Evolutionary conservation across 2,888 invertebrate genomes (phyloP).

Genomic region (Dasysyrphus tricinctus): DNA sequence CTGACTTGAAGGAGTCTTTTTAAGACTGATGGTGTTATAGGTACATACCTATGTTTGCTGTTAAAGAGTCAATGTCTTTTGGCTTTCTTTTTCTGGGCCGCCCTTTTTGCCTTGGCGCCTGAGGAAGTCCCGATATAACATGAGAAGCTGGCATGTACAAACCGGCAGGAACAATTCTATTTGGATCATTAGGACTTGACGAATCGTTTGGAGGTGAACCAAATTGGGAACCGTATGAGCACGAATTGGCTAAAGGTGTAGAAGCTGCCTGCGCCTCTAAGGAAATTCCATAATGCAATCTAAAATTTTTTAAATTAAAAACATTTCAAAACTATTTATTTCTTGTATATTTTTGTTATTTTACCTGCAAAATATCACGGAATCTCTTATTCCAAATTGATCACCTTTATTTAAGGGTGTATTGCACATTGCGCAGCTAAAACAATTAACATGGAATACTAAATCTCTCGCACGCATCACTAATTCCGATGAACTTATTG

Average conservation of each 20-base stretch:
- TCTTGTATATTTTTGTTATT: not conserved
- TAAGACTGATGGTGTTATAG: not conserved
- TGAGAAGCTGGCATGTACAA: slow-evolving; percentile 85
- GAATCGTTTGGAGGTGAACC: slow-evolving; percentile 83
- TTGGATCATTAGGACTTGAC: slow-evolving; percentile 83
- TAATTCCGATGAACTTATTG: slow-evolving; percentile 94
- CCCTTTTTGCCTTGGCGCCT: slow-evolving; percentile 93
- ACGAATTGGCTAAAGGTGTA: slow-evolving; percentile 83
- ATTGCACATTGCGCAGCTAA: slow-evolving; percentile 95
- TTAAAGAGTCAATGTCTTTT: slow-evolving; percentile 94
- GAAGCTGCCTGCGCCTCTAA: slow-evolving; percentile 81
- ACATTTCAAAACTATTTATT: not conserved
- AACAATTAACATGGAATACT: slow-evolving; percentile 97
- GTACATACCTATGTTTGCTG: slow-evolving; percentile 93
- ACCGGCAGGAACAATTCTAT: slow-evolving; percentile 83
- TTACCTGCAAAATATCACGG: slow-evolving; percentile 93
- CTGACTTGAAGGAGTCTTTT: not conserved
- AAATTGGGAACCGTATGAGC: slow-evolving; percentile 85
- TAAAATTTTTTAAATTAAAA: slow-evolving; percentile 65
- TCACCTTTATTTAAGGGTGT: slow-evolving; percentile 95
- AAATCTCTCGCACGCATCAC: slow-evolving; percentile 97
- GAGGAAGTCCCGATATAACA: slow-evolving; percentile 86
- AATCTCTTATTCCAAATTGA: slow-evolving; percentile 96
- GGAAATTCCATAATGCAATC: slow-evolving; percentile 83
- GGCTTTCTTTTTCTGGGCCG: slow-evolving; percentile 96